Base-by-base conservation (phyloP, 53 echinoderm and acorn worm species). In the Paracentrotus lividus region DNA sequence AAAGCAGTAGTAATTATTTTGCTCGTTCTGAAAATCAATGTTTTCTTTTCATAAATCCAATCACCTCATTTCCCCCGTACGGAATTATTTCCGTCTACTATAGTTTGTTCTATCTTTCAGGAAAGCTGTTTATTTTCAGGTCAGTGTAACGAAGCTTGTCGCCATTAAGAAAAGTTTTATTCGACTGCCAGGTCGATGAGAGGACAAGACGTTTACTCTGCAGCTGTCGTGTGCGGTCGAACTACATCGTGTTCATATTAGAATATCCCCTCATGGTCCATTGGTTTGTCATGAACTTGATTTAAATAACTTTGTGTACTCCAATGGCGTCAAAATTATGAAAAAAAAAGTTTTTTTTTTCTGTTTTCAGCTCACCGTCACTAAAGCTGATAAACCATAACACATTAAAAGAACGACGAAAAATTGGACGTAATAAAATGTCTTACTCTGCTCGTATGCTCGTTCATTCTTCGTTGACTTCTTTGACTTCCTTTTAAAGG, bases 221-320 rank as follows among this genome's bases (percentile, higher is more conserved):
- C 64, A 69, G 72, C 72, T 72, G 72, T 36, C 72, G 72, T 72
- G 72, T 40, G 72, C 38, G 40, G 40, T 72, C 1, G 72, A 72
- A 36, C 72, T 72, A 15, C 36, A 38, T 20, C 72, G 72, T 36
- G 72, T 72, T 72, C 72, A 40, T 40, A 20, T 38, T 72, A 6
- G 36, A 4, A 38, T 72, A 18, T 72, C 1, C 18, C 40, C n/a
- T n/a, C 21, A 40, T 18, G 40, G 38, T 72, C n/a, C n/a, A n/a
- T n/a, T 36, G 38, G 72, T 36, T 72, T 36, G 40, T 27, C 72
- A 36, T 36, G 72, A 72, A 72, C 38, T 72, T 72, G 36, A 21
- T 40, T 31, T 16, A 15, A 14, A 36, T 16, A 72, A 72, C 34
- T 72, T 40, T 66, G n/a, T 6, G 24, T 59, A 24, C 59, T 51